Conservation (phyloP, 2,797 vertebrate genomes). For the Eidolon dupreanum region DNA sequence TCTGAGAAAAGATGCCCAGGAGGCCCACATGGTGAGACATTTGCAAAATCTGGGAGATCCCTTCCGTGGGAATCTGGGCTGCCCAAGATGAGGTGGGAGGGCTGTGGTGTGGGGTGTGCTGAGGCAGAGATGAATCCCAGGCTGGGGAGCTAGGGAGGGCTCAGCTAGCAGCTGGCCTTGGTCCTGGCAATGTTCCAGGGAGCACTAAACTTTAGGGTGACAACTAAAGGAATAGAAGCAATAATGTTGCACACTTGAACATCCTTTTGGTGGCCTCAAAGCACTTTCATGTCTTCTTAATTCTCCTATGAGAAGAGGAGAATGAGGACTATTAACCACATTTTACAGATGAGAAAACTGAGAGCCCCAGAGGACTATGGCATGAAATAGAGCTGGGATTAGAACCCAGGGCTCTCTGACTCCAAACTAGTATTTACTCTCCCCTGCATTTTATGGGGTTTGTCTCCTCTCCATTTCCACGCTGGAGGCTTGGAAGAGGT, state of each 20-base stretch:
- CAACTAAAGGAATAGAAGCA: neutral
- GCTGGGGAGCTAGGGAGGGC: neutral
- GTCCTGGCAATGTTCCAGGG: neutral
- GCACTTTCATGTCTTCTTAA: neutral
- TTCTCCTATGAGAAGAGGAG: neutral
- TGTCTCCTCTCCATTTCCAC: neutral
- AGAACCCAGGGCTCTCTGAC: neutral
- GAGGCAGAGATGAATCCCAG: neutral
- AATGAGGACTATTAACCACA: neutral
- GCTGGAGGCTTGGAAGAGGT: neutral
- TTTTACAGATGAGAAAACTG: conserved; percentile 50
- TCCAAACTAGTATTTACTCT: neutral
- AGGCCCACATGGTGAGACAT: conserved; percentile 24
- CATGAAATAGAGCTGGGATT: neutral
- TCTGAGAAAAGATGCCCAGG: conserved; percentile 27
- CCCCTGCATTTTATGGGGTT: too few species aligned
- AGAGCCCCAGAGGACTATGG: neutral
- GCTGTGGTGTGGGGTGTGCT: neutral
- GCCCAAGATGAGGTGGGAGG: neutral
- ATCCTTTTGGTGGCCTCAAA: neutral
- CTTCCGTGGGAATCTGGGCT: neutral
- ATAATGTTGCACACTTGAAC: neutral
- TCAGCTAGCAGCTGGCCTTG: neutral
- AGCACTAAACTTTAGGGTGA: neutral
- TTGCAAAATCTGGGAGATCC: neutral